These are phyloP conservation scores for Silvanus unidentatus DNA, from an alignment of 2,888 invertebrate genomes.

Conservation along the genomic window DNA sequence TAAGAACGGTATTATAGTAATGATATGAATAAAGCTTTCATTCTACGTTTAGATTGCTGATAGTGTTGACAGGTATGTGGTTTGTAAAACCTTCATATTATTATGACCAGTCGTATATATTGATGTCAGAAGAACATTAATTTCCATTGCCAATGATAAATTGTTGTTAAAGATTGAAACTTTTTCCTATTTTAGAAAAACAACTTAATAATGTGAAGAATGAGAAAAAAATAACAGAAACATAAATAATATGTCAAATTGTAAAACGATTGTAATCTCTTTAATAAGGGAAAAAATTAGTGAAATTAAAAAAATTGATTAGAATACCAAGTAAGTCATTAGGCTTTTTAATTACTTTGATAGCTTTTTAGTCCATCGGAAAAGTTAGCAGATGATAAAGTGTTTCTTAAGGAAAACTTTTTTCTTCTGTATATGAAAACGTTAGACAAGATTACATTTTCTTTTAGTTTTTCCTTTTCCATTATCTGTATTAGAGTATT, in stretches of 20 bases:
- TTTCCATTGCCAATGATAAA: slow-evolving; percentile 1
- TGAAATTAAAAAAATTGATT: neutral
- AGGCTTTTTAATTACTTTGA: neutral
- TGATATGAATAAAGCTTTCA: too few species aligned
- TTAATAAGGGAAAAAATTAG: too few species aligned
- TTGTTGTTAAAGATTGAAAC: neutral
- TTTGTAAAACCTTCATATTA: neutral
- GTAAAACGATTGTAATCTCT: too few species aligned
- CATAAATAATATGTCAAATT: too few species aligned
- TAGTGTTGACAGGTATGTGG: neutral
- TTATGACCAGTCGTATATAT: neutral
- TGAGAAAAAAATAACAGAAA: too few species aligned
- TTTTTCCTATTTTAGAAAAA: too few species aligned
- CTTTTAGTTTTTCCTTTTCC: too few species aligned
- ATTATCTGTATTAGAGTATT: too few species aligned
- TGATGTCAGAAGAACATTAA: neutral
- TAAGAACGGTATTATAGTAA: too few species aligned
- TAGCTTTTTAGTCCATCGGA: neutral
- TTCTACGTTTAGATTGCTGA: neutral
- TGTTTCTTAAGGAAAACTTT: neutral
- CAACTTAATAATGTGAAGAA: too few species aligned
- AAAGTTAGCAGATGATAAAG: neutral
- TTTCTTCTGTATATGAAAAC: too few species aligned
- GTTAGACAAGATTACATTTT: too few species aligned
- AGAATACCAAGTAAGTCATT: neutral